Conservation (phyloP, 2,888 invertebrate genomes). For the Amphiduros pacificus region DNA sequence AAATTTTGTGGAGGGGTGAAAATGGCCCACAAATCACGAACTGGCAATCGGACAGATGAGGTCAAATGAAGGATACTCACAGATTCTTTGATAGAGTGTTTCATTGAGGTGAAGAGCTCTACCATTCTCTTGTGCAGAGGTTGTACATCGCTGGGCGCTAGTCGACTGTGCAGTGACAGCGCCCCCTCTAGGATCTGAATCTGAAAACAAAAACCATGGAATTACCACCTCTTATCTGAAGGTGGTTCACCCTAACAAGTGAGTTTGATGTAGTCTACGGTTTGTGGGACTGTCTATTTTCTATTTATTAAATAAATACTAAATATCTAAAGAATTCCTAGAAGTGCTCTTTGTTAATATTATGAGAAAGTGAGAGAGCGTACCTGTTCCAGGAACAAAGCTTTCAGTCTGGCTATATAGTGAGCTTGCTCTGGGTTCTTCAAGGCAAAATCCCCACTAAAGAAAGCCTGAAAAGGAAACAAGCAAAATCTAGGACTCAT, state of each 20-base stretch:
- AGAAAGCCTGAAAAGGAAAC: conserved; percentile 68
- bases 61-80: conserved; percentile 20
- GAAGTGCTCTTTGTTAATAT: no score
- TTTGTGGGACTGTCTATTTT: no score
- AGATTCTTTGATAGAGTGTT: conserved; percentile 33
- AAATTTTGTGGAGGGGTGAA: no score
- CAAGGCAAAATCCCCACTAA: conserved; percentile 76
- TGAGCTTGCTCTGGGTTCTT: conserved; percentile 52
- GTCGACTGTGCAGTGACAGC: conserved; percentile 39
- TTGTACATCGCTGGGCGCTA: conserved; percentile 37
- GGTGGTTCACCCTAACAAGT: no score
- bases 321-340: no score
- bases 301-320: no score
- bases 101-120: conserved; percentile 38
- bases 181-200: conserved; percentile 40
- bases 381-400: conserved; percentile 73
- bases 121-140: conserved; percentile 44
- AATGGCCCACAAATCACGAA: no score
- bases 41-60: no score
- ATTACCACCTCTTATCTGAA: no score
- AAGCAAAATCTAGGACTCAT: no score
- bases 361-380: no score
- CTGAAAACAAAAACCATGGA: conserved; percentile 32
- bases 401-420: conserved; percentile 69
- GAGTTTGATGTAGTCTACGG: no score